Evolutionary conservation across 35 echinoderm and acorn worm species (phyloP).

Genomic region (Hemicentrotus pulcherrimus): DNA sequence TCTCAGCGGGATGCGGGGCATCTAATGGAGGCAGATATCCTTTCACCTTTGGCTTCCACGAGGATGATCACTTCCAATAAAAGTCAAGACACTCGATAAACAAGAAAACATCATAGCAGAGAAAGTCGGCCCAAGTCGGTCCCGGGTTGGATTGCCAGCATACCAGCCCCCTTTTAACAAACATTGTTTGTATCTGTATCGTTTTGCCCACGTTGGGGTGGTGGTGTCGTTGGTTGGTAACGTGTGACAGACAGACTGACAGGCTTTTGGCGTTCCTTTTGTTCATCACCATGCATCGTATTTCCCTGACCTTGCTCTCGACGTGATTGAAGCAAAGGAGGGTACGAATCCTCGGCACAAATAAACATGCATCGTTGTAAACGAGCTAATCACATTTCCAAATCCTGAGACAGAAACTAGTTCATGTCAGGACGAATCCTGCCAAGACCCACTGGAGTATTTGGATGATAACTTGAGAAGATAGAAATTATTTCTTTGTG

Average conservation of each 20-base stretch:
- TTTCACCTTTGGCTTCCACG: constrained; percentile 22
- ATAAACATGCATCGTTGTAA: not conserved
- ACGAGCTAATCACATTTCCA: constrained; percentile 18
- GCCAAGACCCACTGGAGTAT: not conserved
- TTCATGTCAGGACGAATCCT: constrained; percentile 41
- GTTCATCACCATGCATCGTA: constrained; percentile 20
- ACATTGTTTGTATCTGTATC: not conserved
- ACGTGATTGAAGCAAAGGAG: not conserved
- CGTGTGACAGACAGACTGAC: not conserved
- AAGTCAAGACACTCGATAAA: constrained; percentile 49
- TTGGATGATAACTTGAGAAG: constrained; percentile 46
- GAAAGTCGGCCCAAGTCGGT: not conserved
- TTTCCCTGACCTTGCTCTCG: constrained; percentile 14
- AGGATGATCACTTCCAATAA: constrained; percentile 56
- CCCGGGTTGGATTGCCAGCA: constrained; percentile 2
- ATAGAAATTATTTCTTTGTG: not conserved
- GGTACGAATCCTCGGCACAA: not conserved
- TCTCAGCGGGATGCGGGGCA: constrained; percentile 24
- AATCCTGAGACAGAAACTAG: constrained; percentile 35
- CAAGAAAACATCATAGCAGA: constrained; percentile 33
- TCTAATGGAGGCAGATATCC: constrained; percentile 35
- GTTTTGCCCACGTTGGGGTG: not conserved
- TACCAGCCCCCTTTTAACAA: not conserved
- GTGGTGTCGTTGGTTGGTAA: not conserved
- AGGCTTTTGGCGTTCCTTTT: constrained; percentile 16